Percentiles rank a stretch among this genome's conserved stretches.
Evolutionary conservation across 2,888 invertebrate species (phyloP).

Genomic region (Belgica antarctica): DNA sequence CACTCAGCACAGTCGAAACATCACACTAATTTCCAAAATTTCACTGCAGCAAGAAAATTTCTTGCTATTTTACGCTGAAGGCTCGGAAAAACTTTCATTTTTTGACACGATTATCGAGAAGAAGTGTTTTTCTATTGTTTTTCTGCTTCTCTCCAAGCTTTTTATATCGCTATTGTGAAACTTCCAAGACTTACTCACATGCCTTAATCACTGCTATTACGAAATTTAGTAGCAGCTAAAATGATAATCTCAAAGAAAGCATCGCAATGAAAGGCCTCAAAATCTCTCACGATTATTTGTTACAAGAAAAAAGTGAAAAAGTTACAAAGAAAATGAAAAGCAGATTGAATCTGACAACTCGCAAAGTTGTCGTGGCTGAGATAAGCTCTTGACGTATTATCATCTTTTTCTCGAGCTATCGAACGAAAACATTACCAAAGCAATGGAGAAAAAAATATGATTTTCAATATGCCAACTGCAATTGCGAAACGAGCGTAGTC

Average conservation of each 20-base stretch:
- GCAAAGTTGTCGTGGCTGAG: neutral
- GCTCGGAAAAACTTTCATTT: neutral
- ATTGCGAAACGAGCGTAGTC: neutral
- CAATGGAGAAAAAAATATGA: slow-evolving; percentile 16
- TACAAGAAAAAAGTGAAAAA: neutral
- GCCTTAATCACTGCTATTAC: slow-evolving; percentile 5
- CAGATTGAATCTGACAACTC: neutral
- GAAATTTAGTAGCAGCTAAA: neutral
- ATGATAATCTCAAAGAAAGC: neutral
- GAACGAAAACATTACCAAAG: too few species aligned
- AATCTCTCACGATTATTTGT: neutral
- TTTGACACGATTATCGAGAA: neutral
- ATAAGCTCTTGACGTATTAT: neutral
- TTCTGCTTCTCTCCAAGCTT: too few species aligned
- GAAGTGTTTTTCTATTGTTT: slow-evolving; percentile 11
- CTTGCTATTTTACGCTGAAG: neutral
- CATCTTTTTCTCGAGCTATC: too few species aligned
- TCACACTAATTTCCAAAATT: too few species aligned
- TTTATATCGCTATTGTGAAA: too few species aligned
- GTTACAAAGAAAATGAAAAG: neutral
- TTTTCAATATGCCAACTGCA: slow-evolving; percentile 6
- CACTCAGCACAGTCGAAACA: too few species aligned
- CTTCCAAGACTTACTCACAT: neutral
- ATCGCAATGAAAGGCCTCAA: too few species aligned
- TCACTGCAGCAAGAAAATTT: too few species aligned